Conservation (phyloP, 2,113 vertebrate species). For the rabbit (Oryctolagus cuniculus) region mOryCun1.1 NC_091432.1:31951001-31951500, state of each 20-base stretch:
- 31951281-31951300: neutral
- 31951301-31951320: neutral
- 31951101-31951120: constrained; percentile 61
- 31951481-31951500: neutral
- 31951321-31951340: neutral
- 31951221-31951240: neutral
- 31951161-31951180: neutral
- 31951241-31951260: neutral
- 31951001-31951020: neutral
- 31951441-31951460: neutral
- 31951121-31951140: constrained; percentile 20
- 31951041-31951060: neutral
- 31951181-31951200: constrained; percentile 8
- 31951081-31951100: constrained; percentile 52
- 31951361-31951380: neutral
- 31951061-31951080: constrained; percentile 47
- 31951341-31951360: neutral
- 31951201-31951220: neutral
- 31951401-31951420: neutral
- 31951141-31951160: constrained; percentile 15
- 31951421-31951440: neutral
- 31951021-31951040: neutral
- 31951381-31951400: neutral
- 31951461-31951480: neutral
- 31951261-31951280: neutral